Evolutionary conservation across 1,140 invertebrate species (phyloP), one percentile per base, ranked within the genome.

Genomic region (Orchesella cincta): DNA sequence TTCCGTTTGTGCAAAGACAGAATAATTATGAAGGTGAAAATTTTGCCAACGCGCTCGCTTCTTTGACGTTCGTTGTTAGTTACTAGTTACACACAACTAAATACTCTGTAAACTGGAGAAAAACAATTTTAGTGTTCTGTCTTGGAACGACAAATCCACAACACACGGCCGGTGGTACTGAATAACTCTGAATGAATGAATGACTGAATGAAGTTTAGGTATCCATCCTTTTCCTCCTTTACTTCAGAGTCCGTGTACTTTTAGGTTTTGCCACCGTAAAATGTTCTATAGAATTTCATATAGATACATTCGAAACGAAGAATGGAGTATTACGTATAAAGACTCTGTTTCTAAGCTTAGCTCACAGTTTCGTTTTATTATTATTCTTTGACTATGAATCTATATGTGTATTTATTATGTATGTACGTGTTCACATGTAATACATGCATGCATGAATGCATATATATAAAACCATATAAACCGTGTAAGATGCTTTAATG

Each of bases 101-200:
- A n/a, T n/a, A n/a, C n/a, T n/a, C n/a, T n/a, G n/a, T n/a, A n/a
- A n/a, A n/a, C n/a, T n/a, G n/a, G n/a, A n/a, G n/a, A n/a, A n/a
- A n/a, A n/a, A n/a, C n/a, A n/a, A n/a, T n/a, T n/a, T n/a, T n/a
- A n/a, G n/a, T n/a, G n/a, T n/a, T n/a, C n/a, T n/a, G n/a, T n/a
- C n/a, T n/a, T n/a, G n/a, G n/a, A 57, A 57, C 54, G n/a, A 12
- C 54, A 57, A 5, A 57, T 67, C 8, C 62, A 67, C 23, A 67
- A 29, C 62, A 67, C 62, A 67, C 62, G 62, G 33, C 62, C 62
- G 62, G 62, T 23, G 62, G 62, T 67, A 31, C 62, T 67, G 62
- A 67, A 67, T 67, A 67, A 67, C 62, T 67, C 62, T 67, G 62
- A 67, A 67, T 67, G 62, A 67, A 67, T 67, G 62, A 67, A 67